phyloP scores from a whole-genome alignment of 1,140 invertebrate genomes.

The Leguminivora glycinivorella region DNA sequence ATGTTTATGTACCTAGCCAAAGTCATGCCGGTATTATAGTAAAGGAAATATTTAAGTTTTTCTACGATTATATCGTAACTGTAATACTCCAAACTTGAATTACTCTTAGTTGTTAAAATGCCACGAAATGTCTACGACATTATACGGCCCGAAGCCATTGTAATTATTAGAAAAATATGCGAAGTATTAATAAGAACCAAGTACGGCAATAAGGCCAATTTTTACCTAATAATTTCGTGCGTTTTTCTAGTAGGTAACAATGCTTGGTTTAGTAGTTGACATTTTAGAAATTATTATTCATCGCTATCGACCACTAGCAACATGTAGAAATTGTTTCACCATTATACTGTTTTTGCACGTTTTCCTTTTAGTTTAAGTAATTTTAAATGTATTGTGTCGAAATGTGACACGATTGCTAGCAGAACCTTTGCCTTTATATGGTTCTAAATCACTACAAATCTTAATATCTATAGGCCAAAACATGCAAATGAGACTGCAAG shows the following conservation, averaged over 20 bases:
- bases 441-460: not conserved
- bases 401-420: not conserved
- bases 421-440: not conserved
- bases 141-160: not conserved
- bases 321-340: conserved; percentile 21
- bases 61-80: conserved; percentile 8
- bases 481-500: not conserved
- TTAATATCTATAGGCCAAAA: not conserved
- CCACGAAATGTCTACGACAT: not conserved
- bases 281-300: conserved; percentile 3
- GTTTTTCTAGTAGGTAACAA: not conserved
- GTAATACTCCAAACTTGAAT: conserved; percentile 17
- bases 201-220: not conserved
- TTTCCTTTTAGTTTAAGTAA: conserved; percentile 21
- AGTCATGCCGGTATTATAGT: conserved; percentile 3
- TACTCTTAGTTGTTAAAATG: conserved; percentile 10
- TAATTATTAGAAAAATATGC: not conserved
- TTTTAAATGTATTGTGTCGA: not conserved
- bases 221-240: not conserved
- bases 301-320: conserved; percentile 28
- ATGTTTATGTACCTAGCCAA: not conserved
- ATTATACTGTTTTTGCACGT: conserved; percentile 15
- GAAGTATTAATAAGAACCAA: not conserved
- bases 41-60: conserved; percentile 1
- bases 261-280: not conserved